Conservation (phyloP, 2,113 vertebrate species). For the Sula dactylatra region DNA sequence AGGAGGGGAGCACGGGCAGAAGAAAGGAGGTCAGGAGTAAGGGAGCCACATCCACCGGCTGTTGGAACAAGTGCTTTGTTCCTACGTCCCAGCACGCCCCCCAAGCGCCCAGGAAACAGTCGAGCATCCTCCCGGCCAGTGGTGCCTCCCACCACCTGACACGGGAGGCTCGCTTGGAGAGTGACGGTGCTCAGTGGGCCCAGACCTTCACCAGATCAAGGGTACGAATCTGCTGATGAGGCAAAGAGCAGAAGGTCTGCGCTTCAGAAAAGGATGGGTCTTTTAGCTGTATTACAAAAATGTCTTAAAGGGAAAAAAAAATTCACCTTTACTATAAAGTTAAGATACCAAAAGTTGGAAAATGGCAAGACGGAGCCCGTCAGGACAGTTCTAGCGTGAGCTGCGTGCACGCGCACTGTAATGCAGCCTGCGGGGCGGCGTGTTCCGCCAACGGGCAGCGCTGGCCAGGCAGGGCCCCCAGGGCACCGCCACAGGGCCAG, state of each 20-base stretch:
- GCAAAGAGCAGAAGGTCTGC: not conserved
- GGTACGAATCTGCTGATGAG: not conserved
- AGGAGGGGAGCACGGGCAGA: not conserved
- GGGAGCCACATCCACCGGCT: not conserved
- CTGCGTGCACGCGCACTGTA: accelerated
- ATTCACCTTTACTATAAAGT: not conserved
- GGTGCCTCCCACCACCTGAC: not conserved
- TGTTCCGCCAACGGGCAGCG: not conserved
- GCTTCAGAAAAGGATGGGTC: not conserved
- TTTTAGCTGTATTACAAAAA: not conserved
- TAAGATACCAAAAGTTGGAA: not conserved
- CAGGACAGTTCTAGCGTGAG: no score
- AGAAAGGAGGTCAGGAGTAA: not conserved
- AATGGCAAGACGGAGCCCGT: not conserved
- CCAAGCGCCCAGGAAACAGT: not conserved
- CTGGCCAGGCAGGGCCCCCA: not conserved
- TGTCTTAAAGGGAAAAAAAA: not conserved
- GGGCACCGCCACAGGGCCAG: not conserved
- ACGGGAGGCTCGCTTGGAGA: not conserved
- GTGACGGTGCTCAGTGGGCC: no score
- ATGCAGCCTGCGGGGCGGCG: not conserved
- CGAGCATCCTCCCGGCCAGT: not conserved
- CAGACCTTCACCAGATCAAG: no score
- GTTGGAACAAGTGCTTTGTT: not conserved
- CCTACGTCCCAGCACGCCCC: not conserved